Base-by-base conservation (phyloP, 2,797 vertebrate species). In the Falco concolor region DNA sequence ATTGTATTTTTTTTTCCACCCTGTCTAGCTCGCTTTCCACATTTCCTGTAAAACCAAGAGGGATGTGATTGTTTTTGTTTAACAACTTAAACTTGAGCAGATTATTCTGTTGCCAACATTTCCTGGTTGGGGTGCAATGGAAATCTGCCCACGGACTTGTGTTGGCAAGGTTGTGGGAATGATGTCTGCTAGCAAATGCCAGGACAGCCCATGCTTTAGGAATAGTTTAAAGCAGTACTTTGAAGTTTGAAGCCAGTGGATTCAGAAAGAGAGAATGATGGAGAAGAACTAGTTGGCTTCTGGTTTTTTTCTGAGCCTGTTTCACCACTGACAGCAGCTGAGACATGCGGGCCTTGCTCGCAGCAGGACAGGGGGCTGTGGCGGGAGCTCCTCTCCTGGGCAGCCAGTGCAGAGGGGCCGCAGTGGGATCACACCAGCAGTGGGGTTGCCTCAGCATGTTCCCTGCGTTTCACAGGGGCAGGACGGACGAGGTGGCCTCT, bases 351-450 rank as follows among this genome's bases (percentile, higher is more conserved):
- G 70, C 42, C 74, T 84, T 40, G 64, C 49, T 54, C 52, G 2
- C 10, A 40, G 64, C n/a, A 74, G 92, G 64, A 17, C 8, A 6
- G 13, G 27, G 25, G 38, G 24, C 40, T 15, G 18, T 34, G 49
- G 60, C 72, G 40, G 18, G 56, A 72, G 25, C 24, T 38, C 25
- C 49, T 28, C 47, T 49, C 21, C 23, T 61, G 59, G 69, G 25
- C 60, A 23, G 47, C 6, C 18, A 77, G 49, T 12, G 32, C 0
- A 0, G 34, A 91, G 75, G 24, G 9, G 21, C 44, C 7, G 2
- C 28, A 22, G 63, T 7, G 47, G 53, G 27, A 59, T 61, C 28
- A 3, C 0, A 38, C 15, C 47, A 72, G 63, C 0, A 52, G 54
- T 23, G 47, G n/a, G 19, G 8, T 13, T 76, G 5, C 30, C 77